Evolutionary conservation across 2,797 vertebrate species (phyloP), one percentile per base, ranked within the genome.

Genomic region (Spheniscus humboldti): DNA sequence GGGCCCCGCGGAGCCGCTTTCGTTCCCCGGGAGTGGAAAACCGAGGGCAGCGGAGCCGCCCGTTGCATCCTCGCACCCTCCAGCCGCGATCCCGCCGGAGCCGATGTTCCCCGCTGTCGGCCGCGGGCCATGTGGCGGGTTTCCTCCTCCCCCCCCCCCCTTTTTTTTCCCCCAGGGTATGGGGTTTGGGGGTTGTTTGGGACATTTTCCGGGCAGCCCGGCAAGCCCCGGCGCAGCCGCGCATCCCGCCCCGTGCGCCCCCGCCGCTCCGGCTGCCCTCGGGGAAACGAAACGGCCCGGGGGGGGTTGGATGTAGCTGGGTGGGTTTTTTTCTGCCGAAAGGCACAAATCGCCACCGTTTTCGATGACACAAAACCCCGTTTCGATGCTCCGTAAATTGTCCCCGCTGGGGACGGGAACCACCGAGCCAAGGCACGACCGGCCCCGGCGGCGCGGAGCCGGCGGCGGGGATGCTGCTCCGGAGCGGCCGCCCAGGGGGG

Each of bases 171-270:
- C 20, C 17, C 25, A 11, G 12, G 5, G 3, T 27, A n/a, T n/a
- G 16, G 7, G 24, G 20, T 14, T n/a, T 55, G 11, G 7, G 1
- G 2, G n/a, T 8, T 14, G 0, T 37, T 47, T 0, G 15, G 22
- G 43, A 18, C 4, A 2, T 68, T 85, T 76, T 60, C 16, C 4
- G 3, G 31, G 33, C 39, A 27, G 5, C 23, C 25, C 47, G 6
- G 2, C 2, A 8, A 63, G 10, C 11, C 16, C 41, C 68, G 25
- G 24, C 2, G 31, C 56, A 31, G 11, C 52, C 24, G 25, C 18
- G 63, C 79, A 55, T 52, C 67, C 63, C 35, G 0, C 45, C 39
- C 71, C 35, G 22, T 8, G 16, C 20, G 5, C 9, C 19, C 67
- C n/a, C 41, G 18, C 31, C 23, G n/a, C 77, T 43, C 31, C 59